Percentiles rank a stretch among this genome's conserved stretches.
phyloP scores from a whole-genome alignment of 2,113 vertebrate genomes.

The Cyphotilapia sp. region DNA sequence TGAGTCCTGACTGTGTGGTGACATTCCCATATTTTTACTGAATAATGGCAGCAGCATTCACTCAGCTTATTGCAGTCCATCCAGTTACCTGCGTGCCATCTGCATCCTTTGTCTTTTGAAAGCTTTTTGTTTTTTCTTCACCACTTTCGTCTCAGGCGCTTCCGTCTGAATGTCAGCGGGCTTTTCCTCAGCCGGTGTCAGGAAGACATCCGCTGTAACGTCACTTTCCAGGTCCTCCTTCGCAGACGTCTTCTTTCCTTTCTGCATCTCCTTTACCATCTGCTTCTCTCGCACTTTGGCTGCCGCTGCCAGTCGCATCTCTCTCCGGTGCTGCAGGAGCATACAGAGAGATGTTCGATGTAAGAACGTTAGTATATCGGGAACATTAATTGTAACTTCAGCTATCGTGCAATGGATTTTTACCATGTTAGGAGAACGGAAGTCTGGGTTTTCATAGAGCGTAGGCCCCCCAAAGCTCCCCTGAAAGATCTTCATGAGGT shows the following conservation, averaged over 20 bases:
- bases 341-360: background rate
- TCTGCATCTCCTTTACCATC: constrained; percentile 84
- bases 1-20: background rate
- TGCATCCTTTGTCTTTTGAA: constrained; percentile 82
- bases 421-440: constrained; percentile 92
- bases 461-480: constrained; percentile 96
- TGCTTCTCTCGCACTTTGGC: constrained; percentile 85
- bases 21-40: background rate
- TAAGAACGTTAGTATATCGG: background rate
- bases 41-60: background rate
- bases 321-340: constrained; percentile 77
- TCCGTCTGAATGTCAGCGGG: constrained; percentile 72
- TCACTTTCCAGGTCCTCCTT: constrained; percentile 73
- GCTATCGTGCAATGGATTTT: background rate
- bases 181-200: constrained; percentile 79
- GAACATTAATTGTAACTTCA: background rate
- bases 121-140: constrained; percentile 77
- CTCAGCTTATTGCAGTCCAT: background rate
- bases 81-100: constrained; percentile 31
- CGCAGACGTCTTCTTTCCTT: constrained; percentile 71
- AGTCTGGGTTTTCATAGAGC: constrained; percentile 87
- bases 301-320: constrained; percentile 77
- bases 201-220: constrained; percentile 85
- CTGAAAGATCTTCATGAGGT: constrained; percentile 93
- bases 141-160: constrained; percentile 68